Percentiles rank a stretch among this genome's conserved stretches.
phyloP scores from a whole-genome alignment of 1,140 invertebrate species.

The Chionoecetes opilio region DNA sequence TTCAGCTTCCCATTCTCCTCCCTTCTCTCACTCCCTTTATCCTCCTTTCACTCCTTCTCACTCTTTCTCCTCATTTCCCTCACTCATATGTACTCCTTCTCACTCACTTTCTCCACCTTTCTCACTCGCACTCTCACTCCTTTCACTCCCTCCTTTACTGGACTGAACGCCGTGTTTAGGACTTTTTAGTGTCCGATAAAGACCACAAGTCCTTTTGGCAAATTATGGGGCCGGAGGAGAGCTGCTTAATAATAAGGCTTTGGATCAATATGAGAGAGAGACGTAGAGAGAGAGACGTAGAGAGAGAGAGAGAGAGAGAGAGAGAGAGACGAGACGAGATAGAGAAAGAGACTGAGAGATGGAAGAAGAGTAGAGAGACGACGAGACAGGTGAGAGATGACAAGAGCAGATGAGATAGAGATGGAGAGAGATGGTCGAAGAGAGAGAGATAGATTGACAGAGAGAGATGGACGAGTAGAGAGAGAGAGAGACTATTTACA shows the following conservation, averaged over 20 bases:
- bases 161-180: neutral
- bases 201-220: neutral
- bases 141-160: neutral
- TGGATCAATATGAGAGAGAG: neutral
- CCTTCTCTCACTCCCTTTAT: neutral
- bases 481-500: neutral
- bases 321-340: neutral
- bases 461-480: neutral
- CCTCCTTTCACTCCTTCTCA: no score
- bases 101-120: neutral
- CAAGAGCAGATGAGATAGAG: neutral
- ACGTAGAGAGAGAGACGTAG: no score
- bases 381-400: constrained; percentile 7
- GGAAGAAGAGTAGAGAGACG: neutral
- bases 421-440: neutral
- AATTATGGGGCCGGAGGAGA: neutral
- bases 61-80: neutral
- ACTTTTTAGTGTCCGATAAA: neutral
- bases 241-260: neutral
- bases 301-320: no score
- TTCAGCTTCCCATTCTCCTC: neutral
- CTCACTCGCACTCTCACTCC: neutral
- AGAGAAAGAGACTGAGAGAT: neutral
- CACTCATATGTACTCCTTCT: neutral
- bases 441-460: neutral